These are phyloP conservation scores for Thunnus albacares DNA, from an alignment of 2,797 vertebrate species.

Conservation along the genomic window DNA sequence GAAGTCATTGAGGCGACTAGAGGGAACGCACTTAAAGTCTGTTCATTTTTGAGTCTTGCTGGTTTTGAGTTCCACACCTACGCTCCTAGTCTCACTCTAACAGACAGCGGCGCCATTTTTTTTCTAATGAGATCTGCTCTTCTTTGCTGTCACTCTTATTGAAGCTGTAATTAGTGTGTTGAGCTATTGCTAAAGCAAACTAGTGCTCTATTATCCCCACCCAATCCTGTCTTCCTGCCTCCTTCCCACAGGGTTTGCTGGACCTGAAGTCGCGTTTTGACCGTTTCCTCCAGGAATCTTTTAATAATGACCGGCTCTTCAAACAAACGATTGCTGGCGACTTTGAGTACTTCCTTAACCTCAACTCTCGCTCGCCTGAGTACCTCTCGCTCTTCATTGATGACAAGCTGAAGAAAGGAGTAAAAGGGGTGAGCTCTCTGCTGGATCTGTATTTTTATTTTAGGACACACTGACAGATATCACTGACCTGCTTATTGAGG, in stretches of 20 bases:
- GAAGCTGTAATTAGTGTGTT: conserved; percentile 9
- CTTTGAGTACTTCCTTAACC: conserved; percentile 99
- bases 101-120: neutral
- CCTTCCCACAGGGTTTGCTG: conserved; percentile 90
- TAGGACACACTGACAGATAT: neutral
- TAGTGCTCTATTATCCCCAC: neutral
- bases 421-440: conserved; percentile 94
- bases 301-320: conserved; percentile 98
- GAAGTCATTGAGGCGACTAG: neutral
- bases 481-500: neutral
- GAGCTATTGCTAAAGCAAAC: conserved; percentile 5
- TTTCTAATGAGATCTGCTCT: conserved; percentile 11
- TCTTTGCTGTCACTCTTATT: neutral
- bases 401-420: conserved; percentile 99
- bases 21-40: neutral
- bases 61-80: conserved; percentile 1
- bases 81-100: neutral
- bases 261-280: conserved; percentile 98
- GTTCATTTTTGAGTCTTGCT: neutral
- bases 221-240: conserved; percentile 7
- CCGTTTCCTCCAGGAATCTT: conserved; percentile 97
- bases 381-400: conserved; percentile 99
- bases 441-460: conserved; percentile 11
- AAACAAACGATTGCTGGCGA: conserved; percentile 99
- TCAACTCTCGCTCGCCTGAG: conserved; percentile 98